A percentile compares a stretch with the other conserved stretches of the same genome.
phyloP scores from a whole-genome alignment of 2,888 invertebrate genomes.

The Conomelus anceps region DNA sequence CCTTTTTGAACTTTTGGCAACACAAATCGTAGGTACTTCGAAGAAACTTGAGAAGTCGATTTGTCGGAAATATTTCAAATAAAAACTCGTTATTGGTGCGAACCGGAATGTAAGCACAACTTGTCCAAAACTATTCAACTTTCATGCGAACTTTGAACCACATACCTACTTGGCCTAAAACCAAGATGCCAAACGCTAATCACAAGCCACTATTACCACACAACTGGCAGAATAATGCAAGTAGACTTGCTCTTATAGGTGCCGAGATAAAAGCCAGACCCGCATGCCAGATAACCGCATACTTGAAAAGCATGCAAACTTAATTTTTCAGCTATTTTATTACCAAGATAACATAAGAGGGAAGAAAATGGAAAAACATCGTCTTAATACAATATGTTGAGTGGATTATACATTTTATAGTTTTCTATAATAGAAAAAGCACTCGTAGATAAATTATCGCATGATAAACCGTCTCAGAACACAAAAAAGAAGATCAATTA shows the following conservation, averaged over 20 bases:
- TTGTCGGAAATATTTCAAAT: neutral
- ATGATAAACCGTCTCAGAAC: neutral
- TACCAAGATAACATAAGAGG: neutral
- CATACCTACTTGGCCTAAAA: neutral
- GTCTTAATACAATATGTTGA: neutral
- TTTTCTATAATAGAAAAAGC: neutral
- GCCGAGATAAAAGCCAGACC: neutral
- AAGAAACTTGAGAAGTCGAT: neutral
- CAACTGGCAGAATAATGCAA: neutral
- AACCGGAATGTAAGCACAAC: neutral
- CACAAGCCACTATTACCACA: neutral
- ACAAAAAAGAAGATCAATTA: neutral
- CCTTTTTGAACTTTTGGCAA: neutral
- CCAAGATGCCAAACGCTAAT: too few relatives aligned
- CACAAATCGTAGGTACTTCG: too few relatives aligned
- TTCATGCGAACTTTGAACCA: neutral
- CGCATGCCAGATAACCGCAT: neutral
- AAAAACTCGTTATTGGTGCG: neutral
- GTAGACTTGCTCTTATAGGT: neutral
- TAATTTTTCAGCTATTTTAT: neutral
- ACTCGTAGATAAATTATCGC: neutral
- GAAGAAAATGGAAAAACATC: neutral
- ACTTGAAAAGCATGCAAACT: neutral
- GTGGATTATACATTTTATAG: neutral
- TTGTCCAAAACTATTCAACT: neutral